phyloP scores from a whole-genome alignment of 2,113 vertebrate genomes.

The Gopherus evgoodei region DNA sequence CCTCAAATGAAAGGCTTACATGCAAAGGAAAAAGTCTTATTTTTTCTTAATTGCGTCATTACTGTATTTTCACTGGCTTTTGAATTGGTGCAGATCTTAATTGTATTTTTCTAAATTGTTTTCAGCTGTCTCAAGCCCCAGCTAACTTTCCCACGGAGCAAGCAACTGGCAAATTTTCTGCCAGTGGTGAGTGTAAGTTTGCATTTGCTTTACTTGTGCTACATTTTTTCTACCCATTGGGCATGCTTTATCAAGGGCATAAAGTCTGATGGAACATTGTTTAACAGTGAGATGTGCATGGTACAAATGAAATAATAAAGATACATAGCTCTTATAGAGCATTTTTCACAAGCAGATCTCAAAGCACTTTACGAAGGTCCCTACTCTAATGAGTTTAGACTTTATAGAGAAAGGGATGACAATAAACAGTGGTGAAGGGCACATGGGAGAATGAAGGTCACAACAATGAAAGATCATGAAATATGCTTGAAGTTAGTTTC shows the following conservation, averaged over 20 bases:
- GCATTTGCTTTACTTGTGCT: background rate
- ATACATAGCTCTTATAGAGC: background rate
- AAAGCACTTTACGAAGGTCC: background rate
- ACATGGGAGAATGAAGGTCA: background rate
- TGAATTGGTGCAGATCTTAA: background rate
- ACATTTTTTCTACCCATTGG: background rate
- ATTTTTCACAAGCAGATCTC: background rate
- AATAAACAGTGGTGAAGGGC: background rate
- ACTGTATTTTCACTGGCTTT: background rate
- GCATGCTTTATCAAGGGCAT: background rate
- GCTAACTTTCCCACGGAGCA: background rate
- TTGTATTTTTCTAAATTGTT: background rate
- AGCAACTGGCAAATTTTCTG: background rate
- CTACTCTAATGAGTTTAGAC: background rate
- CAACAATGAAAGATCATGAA: background rate
- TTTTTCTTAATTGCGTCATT: background rate
- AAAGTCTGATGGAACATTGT: background rate
- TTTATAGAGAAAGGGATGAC: background rate
- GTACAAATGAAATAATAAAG: background rate
- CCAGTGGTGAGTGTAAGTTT: background rate
- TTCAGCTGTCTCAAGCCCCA: background rate
- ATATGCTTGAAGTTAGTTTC: background rate
- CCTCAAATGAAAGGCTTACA: background rate
- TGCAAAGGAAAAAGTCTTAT: background rate
- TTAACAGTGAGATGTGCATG: background rate